Base-by-base conservation (phyloP, 2,797 vertebrate species). In the Sebastiscus tertius region DNA sequence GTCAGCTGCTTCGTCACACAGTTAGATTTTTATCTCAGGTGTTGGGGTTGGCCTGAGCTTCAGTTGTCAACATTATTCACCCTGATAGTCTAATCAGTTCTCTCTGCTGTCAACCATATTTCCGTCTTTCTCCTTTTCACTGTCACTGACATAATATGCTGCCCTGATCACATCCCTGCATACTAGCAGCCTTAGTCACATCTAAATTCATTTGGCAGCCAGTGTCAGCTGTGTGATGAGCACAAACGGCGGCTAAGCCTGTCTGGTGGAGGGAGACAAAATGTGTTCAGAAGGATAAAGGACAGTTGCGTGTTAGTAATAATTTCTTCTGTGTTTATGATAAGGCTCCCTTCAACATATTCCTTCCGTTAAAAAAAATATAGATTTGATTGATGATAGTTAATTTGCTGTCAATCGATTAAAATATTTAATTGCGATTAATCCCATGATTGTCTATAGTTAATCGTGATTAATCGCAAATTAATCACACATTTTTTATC, bases 171-270 rank as follows among this genome's bases (percentile, higher is more conserved):
- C 60, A 62, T 83, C 54, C 61, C 71, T 83, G 66, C 69, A 62
- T 77, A 14, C 61, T 72, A 56, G 65, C 52, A 54, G 62, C 62
- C 26, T 77, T 59, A 80, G 71, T 82, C 74, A 65, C 31, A 67
- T 82, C 16, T 24, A 62, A 73, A 79, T 39, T 24, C 16, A 64
- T 77, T 71, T 81, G 59, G 39, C 70, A 54, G 60, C 58, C 49
- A 26, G 65, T 55, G 64, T 79, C 64, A 77, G 39, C 64, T 72
- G 71, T 78, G 55, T 66, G 49, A 14, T 56, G 66, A 85, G 75
- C 62, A 56, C 42, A 67, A 56, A 83, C 26, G 12, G 65, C 29
- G 5, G 55, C 54, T 24, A 8, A 82, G 49, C 58, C 65, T 29
- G 81, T 49, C 66, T 58, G 52, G 11, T 49, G 22, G 54, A 79